Evolutionary conservation across 2,113 vertebrate genomes (phyloP), one percentile per base, ranked within the genome.

Genomic region (Sitta europaea): DNA sequence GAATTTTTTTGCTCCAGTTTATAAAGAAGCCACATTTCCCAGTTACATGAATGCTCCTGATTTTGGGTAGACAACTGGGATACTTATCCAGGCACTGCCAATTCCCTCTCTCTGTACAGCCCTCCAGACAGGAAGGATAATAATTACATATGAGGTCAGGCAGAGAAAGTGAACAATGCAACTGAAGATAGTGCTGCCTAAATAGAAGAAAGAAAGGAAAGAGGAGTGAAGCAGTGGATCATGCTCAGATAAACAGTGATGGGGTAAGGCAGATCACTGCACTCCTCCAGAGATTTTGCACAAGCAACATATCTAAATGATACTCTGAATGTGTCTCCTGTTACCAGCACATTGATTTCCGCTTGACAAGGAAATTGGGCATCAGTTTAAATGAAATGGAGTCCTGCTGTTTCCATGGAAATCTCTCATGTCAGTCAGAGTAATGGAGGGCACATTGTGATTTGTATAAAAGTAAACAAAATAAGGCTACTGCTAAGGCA

Each of bases 391-490:
- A 79, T 90, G 54, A 94, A 97, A 91, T 17, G 31, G 71, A 91
- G 61, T 93, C 65, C 71, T 96, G 73, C 88, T 70, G 95, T 97
- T 97, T 90, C 94, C 93, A 95, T 92, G 88, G 96, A 85, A 95
- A 94, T 95, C 51, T 71, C 33, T 67, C 22, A 57, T 88, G 62
- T 31, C 71, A 65, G 28, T 93, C 88, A 88, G 67, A 96, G 88
- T 88, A 96, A 90, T 48, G 55, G 67, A 95, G 35, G 55, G 42
- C 23, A 77, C 12, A 2, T 14, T 81, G 57, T 1, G 2, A 63
- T 91, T 94, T 92, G 80, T 76, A 62, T 94, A 75, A 84, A 91
- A 83, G 86, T 72, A 93, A 94, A 89, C 73, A 91, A 93, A 93
- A 86, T 33, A 93, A 90, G 67, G 31, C 68, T 90, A 36, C 40